These are phyloP conservation scores for Coendou prehensilis DNA, from an alignment of 2,797 vertebrate genomes.

Conservation along the genomic window DNA sequence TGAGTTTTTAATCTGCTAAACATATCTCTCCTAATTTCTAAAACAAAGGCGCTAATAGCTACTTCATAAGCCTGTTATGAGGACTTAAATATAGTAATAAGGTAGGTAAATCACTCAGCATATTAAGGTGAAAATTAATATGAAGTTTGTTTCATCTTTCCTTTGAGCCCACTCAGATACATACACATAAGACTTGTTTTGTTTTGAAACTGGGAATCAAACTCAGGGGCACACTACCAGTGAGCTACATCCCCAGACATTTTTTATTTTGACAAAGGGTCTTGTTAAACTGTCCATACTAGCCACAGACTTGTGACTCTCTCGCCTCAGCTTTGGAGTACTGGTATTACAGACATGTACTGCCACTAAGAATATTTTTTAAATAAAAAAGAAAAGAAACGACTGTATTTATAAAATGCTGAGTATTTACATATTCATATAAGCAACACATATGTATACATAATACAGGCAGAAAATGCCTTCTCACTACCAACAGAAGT, in stretches of 20 bases:
- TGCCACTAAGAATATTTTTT: constrained; percentile 25
- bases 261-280: background rate
- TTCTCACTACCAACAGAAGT: constrained; percentile 11
- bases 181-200: background rate
- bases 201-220: background rate
- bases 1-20: constrained; percentile 16
- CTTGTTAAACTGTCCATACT: background rate
- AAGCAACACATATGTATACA: background rate
- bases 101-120: constrained; percentile 25
- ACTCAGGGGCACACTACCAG: background rate
- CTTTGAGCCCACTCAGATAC: background rate
- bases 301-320: background rate
- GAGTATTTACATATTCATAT: constrained; percentile 31
- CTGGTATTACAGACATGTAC: background rate
- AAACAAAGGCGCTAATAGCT: constrained; percentile 40
- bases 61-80: background rate
- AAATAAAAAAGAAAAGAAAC: constrained; percentile 22
- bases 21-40: background rate
- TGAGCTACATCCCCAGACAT: background rate
- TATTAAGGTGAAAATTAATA: constrained; percentile 10
- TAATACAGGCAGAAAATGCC: background rate
- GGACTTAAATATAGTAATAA: constrained; percentile 58
- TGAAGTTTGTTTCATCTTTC: constrained; percentile 55
- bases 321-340: background rate
- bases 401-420: constrained; percentile 50